Conservation (phyloP, 2,113 vertebrate genomes). For the Phaetusa simplex region DNA sequence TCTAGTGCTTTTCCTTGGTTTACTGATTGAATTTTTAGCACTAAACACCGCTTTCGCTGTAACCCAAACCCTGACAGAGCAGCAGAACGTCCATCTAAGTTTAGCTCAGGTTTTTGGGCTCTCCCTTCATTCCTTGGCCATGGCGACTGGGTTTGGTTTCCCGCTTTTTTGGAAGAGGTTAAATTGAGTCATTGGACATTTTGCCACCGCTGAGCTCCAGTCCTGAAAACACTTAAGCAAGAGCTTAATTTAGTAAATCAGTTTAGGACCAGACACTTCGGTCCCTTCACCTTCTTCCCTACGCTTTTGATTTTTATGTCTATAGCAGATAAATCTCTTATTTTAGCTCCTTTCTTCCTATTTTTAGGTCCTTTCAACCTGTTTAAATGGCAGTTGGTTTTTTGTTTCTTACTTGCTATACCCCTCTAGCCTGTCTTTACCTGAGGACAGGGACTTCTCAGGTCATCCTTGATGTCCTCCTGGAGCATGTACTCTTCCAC, state of each 20-base stretch:
- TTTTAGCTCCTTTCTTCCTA: not conserved
- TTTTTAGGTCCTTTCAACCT: not conserved
- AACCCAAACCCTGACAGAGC: not conserved
- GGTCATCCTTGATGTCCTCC: not conserved
- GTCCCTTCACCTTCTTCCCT: not conserved
- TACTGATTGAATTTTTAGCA: not conserved
- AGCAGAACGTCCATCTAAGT: not conserved
- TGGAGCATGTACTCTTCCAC: not conserved
- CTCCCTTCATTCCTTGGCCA: not conserved
- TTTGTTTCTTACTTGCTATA: not conserved
- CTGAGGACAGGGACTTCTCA: not conserved
- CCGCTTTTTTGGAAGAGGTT: not conserved
- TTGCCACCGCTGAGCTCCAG: not conserved
- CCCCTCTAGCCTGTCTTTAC: not conserved
- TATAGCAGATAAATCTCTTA: not conserved
- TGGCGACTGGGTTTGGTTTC: not conserved
- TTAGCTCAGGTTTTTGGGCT: conserved; percentile 37
- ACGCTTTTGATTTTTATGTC: not conserved
- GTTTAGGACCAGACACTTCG: not conserved
- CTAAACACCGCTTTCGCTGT: not conserved
- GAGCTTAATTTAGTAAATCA: not conserved
- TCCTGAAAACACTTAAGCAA: not conserved
- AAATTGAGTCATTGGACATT: not conserved
- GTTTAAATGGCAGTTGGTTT: not conserved
- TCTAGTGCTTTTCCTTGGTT: not conserved